A percentile compares a stretch with the other conserved stretches of the same genome.
These are phyloP conservation scores for Scylla paramamosain DNA, from an alignment of 1,140 invertebrate species.

Conservation along the genomic window DNA sequence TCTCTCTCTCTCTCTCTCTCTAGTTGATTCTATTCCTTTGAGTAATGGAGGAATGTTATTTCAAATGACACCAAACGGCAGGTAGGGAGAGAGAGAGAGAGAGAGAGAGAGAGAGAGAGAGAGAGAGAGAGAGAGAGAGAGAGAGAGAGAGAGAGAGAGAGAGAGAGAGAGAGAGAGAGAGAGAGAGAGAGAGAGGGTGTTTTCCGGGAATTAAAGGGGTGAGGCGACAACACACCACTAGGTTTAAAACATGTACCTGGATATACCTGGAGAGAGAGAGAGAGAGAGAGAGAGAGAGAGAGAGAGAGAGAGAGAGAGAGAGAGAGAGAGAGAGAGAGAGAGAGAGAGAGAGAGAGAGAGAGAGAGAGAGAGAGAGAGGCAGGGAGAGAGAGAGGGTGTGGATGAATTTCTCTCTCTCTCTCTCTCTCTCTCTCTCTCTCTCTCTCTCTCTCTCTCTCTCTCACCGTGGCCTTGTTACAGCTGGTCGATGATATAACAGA, in stretches of 20 bases:
- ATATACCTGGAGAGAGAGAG: neutral
- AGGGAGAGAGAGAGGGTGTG: neutral
- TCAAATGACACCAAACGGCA: neutral
- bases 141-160: conserved; percentile 5
- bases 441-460: neutral
- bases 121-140: neutral
- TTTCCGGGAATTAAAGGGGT: conserved; percentile 11
- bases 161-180: conserved; percentile 16
- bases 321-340: neutral
- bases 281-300: too few species aligned
- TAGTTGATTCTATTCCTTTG: neutral
- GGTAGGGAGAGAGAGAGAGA: conserved; percentile 42
- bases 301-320: too few species aligned
- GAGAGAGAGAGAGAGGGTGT: neutral
- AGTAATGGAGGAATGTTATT: neutral
- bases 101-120: conserved; percentile 35
- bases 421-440: neutral
- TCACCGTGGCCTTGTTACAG: neutral
- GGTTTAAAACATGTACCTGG: neutral
- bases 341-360: neutral
- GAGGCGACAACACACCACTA: neutral
- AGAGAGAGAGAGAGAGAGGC: neutral
- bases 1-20: neutral
- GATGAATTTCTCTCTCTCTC: neutral
- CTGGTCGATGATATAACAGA: neutral